phyloP scores from a whole-genome alignment of 2,797 vertebrate genomes.

The Hipposideros larvatus region DNA sequence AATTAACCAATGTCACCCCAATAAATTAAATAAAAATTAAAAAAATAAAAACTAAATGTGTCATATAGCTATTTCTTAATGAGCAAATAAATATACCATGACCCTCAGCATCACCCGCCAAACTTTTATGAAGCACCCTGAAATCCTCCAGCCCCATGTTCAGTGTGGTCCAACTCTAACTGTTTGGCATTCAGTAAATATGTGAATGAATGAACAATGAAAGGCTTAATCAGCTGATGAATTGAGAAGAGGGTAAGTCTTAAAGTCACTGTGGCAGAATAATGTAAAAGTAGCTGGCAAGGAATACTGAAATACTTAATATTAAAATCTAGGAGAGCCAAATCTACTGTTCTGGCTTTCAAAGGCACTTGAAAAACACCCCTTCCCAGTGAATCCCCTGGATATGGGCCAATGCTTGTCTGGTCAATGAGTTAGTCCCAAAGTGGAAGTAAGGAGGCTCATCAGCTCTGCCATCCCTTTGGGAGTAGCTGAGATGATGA shows the following conservation, averaged over 20 bases:
- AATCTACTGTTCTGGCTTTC: neutral
- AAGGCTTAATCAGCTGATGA: neutral
- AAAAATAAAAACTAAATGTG: no score
- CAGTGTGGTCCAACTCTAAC: neutral
- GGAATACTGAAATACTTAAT: neutral
- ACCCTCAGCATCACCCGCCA: neutral
- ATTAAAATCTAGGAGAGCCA: neutral
- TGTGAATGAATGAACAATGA: neutral
- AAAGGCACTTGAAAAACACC: neutral
- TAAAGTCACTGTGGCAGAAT: neutral
- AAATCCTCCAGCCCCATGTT: neutral
- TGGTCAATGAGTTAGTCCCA: slow-evolving; percentile 28
- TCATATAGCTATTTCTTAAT: neutral
- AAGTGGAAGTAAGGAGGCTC: slow-evolving; percentile 26
- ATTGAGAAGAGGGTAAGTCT: neutral
- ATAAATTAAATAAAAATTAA: no score
- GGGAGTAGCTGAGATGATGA: slow-evolving; percentile 66
- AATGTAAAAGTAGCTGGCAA: neutral
- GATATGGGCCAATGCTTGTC: neutral
- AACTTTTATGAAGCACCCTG: neutral
- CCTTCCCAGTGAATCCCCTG: neutral
- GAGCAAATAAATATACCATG: neutral
- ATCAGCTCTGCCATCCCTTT: neutral
- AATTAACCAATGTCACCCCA: no score
- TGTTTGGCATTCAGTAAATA: neutral